Conservation (phyloP, 2,797 vertebrate species). For the Lagocephalus sceleratus region DNA sequence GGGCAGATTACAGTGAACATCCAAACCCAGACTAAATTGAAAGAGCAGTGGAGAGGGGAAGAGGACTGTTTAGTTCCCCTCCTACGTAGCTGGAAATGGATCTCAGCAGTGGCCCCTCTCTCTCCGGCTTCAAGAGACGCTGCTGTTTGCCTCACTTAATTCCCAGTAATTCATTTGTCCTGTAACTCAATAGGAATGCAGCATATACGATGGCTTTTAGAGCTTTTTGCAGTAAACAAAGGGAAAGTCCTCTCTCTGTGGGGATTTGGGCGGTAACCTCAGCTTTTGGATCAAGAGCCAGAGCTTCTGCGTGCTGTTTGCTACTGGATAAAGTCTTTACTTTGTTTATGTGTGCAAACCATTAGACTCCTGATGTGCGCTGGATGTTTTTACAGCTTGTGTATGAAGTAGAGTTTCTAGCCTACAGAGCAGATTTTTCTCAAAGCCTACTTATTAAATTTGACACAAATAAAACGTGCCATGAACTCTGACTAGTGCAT, state of each 20-base stretch:
- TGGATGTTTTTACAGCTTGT: slow-evolving; percentile 35
- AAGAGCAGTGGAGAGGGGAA: slow-evolving; percentile 47
- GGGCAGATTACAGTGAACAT: slow-evolving; percentile 50
- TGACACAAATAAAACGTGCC: slow-evolving; percentile 26
- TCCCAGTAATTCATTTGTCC: slow-evolving; percentile 61
- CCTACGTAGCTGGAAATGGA: slow-evolving; percentile 65
- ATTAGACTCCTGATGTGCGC: slow-evolving; percentile 43
- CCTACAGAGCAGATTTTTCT: slow-evolving; percentile 19
- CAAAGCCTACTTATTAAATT: slow-evolving; percentile 49
- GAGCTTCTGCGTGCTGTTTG: slow-evolving; percentile 30
- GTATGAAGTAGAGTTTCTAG: slow-evolving; percentile 40
- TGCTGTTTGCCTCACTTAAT: slow-evolving; percentile 53
- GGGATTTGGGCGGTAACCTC: slow-evolving; percentile 34
- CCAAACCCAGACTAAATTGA: slow-evolving; percentile 55
- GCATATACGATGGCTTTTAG: slow-evolving; percentile 62
- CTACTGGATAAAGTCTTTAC: slow-evolving; percentile 22
- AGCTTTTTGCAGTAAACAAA: slow-evolving; percentile 64
- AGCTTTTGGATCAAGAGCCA: slow-evolving; percentile 33
- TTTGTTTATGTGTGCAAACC: slow-evolving; percentile 49
- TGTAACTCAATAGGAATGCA: slow-evolving; percentile 59
- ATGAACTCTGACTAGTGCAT: too few species aligned
- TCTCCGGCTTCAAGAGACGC: slow-evolving; percentile 41
- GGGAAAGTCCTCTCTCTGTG: slow-evolving; percentile 36
- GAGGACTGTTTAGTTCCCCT: slow-evolving; percentile 57
- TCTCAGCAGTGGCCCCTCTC: slow-evolving; percentile 61